Evolutionary conservation across 2,888 invertebrate genomes (phyloP), one percentile per base, ranked within the genome.

Genomic region (Eupithecia inturbata): DNA sequence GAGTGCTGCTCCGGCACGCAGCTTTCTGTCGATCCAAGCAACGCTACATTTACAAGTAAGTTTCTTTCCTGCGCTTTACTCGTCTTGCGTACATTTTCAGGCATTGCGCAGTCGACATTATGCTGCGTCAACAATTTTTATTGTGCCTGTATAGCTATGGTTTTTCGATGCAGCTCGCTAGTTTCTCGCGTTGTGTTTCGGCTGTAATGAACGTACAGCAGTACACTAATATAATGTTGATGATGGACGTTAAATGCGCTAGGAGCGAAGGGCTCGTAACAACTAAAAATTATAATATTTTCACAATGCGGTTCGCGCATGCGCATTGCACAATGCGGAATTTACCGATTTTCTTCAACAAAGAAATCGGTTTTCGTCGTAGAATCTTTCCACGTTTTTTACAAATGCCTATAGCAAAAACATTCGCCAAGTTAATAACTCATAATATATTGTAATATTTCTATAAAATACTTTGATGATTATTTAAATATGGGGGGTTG

Each of bases 51-150:
- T 36, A n/a, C 39, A 64, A 36, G 66, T 66, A 66, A 66, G 66
- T 66, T n/a, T 3, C 0, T 33, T 33, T 66, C 64, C 64, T 22
- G 64, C 66, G 66, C 66, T 66, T 66, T 1, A 22, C 19, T 4
- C 12, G 22, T 16, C 26, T 39, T 22, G 66, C 66, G 39, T 36
- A 26, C 66, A 12, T 66, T 64, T 66, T 41, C 66, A 66, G 66
- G 0, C 1, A 5, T 39, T 66, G 16, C 39, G 66, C 39, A 16
- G 66, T 26, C 22, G 10, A 5, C 22, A 36, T 36, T 14, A 33
- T 22, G 66, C 66, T 7, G 66, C 26, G 39, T 22, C 26, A 14
- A 6, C 64, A 1, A 19, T 36, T n/a, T 39, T n/a, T 19, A 36
- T 36, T 33, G 14, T 36, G 19, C 36, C 19, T 64, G n/a, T n/a